Percentiles rank a stretch among this genome's conserved stretches.
Evolutionary conservation across 2,113 vertebrate species (phyloP).

Genomic region (Chunga burmeisteri): DNA sequence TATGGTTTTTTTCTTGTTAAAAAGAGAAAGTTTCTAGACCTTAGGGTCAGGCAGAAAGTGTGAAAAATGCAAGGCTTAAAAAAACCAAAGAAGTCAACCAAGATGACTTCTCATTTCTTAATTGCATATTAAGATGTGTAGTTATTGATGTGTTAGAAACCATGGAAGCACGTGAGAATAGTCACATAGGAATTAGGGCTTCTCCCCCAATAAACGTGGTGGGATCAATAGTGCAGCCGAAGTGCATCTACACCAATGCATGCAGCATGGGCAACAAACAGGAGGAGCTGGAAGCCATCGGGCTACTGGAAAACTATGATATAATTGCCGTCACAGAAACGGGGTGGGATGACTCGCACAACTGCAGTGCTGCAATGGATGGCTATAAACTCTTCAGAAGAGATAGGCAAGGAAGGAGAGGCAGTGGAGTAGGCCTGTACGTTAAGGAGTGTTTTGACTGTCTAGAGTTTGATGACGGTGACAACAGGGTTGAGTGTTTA

Average conservation of each 20-base stretch:
- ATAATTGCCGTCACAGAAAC: background rate
- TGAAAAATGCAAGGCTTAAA: background rate
- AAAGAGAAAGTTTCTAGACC: background rate
- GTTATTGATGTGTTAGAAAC: background rate
- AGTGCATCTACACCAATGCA: background rate
- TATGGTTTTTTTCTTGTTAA: background rate
- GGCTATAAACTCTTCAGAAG: background rate
- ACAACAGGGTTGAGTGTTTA: too few species aligned
- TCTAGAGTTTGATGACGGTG: background rate
- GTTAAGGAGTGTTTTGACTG: background rate
- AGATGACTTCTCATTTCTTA: background rate
- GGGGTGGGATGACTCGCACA: background rate
- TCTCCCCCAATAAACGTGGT: background rate
- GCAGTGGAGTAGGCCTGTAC: background rate
- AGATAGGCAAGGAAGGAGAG: background rate
- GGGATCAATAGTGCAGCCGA: background rate
- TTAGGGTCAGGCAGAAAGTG: background rate
- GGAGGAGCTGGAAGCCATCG: background rate
- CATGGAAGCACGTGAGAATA: background rate
- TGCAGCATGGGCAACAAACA: background rate
- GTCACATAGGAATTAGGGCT: background rate
- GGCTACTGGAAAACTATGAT: background rate
- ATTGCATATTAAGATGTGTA: background rate
- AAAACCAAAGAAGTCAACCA: background rate
- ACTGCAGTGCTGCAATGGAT: background rate